These are phyloP conservation scores for Macrostomum cliftonense DNA, from an alignment of 2,888 invertebrate genomes.

Conservation along the genomic window DNA sequence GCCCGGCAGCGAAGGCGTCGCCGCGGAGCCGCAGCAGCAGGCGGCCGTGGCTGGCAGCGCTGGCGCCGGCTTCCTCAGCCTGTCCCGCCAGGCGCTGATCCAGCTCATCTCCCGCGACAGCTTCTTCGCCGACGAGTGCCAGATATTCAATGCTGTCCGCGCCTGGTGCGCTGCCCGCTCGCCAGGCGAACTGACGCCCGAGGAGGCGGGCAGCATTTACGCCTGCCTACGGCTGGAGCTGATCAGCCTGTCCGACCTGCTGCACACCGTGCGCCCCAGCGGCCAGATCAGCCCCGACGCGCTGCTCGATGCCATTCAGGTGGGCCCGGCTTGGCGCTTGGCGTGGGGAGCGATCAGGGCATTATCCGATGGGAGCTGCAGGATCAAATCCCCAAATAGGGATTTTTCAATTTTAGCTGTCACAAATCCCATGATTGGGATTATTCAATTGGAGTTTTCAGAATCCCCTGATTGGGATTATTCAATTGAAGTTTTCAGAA, in stretches of 20 bases:
- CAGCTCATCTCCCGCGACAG: constrained; percentile 73
- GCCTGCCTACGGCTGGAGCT: constrained; percentile 52
- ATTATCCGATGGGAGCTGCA: too few relatives aligned
- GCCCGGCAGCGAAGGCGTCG: too few relatives aligned
- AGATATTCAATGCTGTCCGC: constrained; percentile 73
- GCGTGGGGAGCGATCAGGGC: too few relatives aligned
- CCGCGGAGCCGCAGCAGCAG: background rate
- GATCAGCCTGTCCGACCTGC: constrained; percentile 65
- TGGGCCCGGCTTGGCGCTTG: too few relatives aligned
- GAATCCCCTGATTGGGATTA: too few relatives aligned
- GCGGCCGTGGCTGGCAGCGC: background rate
- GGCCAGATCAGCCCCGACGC: constrained; percentile 67
- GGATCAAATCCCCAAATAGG: too few relatives aligned
- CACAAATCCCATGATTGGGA: too few relatives aligned
- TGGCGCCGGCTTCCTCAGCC: background rate
- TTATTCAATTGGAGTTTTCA: too few relatives aligned
- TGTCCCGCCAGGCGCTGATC: constrained; percentile 46
- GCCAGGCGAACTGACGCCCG: background rate
- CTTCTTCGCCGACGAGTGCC: constrained; percentile 83
- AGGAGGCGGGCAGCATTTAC: background rate
- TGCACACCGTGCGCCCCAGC: constrained; percentile 70
- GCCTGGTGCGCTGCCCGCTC: constrained; percentile 46
- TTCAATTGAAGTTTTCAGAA: too few relatives aligned
- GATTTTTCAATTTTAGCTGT: too few relatives aligned
- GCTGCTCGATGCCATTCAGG: constrained; percentile 75